Base-by-base conservation (phyloP, 1,140 invertebrate species). In the Magallana gigas region DNA sequence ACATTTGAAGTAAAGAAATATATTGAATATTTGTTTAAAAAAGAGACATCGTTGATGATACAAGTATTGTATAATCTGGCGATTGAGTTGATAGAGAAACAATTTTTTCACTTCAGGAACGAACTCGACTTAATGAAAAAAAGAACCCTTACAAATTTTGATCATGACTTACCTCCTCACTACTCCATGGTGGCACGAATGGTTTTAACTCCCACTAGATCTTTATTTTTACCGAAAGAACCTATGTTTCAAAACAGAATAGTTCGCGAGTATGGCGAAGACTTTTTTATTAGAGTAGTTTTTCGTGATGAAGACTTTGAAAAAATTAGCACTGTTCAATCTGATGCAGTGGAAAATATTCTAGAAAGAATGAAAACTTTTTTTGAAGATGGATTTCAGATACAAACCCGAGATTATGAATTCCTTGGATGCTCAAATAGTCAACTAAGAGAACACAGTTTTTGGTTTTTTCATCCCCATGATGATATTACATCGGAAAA, bases 301-400 rank as follows among this genome's bases (percentile, higher is more conserved):
- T 87, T 83, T 60, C 57, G 85, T 14, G 85, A 87, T 68, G 85
- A 87, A 83, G 81, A 87, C 83, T 87, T 81, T 12, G 58, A 60
- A 64, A 83, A 48, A 64, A 7, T 87, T 1, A 82, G 16, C 57
- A 60, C 59, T 6, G 3, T 68, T 16, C 59, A 29, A 4, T 9
- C 76, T 3, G 58, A 83, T 29, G 58, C 23, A 64, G 9, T 62
- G 4, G 71, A 87, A 16, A 48, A 48, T 9, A 83, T 87, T 14
- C 36, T 83, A 11, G 59, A 56, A 1, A n/a, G 58, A 5, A 36
- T 87, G 29, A 58, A 57, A 64, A 12, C 18, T 0, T 57, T 87
- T 12, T 64, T 87, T 6, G n/a, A 23, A 14, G 59, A 36, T 48
- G 80, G 80, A 58, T 83, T 87, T 9, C 8, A 48, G 68, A 83